Percentiles rank a stretch among this genome's conserved stretches.
These are phyloP conservation scores for Zoanthus solanderi DNA, from an alignment of 92 coral and sea anemone species.

Conservation along the genomic window DNA sequence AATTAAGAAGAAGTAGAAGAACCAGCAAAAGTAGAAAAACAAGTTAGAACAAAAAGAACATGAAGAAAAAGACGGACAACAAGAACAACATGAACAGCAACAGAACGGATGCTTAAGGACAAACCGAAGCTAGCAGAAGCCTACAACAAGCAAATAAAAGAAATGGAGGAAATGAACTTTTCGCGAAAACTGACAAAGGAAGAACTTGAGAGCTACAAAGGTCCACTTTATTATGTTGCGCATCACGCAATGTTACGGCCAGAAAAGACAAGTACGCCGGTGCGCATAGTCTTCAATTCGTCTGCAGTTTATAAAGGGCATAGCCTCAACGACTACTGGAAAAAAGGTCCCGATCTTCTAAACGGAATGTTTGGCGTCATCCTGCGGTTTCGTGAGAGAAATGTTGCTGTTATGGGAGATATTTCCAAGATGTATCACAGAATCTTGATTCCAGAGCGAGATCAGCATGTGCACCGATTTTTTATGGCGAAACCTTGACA, in stretches of 20 bases:
- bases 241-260: constrained; percentile 67
- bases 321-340: constrained; percentile 23
- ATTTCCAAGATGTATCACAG: constrained; percentile 68
- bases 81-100: not conserved
- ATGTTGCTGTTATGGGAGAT: constrained; percentile 59
- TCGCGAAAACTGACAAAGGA: constrained; percentile 58
- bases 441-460: constrained; percentile 59
- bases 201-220: constrained; percentile 49
- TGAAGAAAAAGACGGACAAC: too few relatives aligned
- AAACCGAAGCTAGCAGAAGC: constrained; percentile 51
- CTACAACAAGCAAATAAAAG: constrained; percentile 63
- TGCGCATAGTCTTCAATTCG: constrained; percentile 65
- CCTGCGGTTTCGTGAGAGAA: constrained; percentile 61
- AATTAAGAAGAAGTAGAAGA: too few relatives aligned
- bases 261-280: constrained; percentile 68
- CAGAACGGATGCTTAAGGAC: not conserved
- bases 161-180: constrained; percentile 68
- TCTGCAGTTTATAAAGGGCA: constrained; percentile 69
- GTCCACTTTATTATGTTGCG: constrained; percentile 63
- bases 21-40: too few relatives aligned
- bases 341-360: constrained; percentile 69
- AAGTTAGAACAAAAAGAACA: too few relatives aligned
- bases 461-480: constrained; percentile 74
- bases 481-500: constrained; percentile 65
- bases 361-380: constrained; percentile 62